Conservation (phyloP, 1,140 invertebrate genomes). For the Meloidogyne hapla region DNA sequence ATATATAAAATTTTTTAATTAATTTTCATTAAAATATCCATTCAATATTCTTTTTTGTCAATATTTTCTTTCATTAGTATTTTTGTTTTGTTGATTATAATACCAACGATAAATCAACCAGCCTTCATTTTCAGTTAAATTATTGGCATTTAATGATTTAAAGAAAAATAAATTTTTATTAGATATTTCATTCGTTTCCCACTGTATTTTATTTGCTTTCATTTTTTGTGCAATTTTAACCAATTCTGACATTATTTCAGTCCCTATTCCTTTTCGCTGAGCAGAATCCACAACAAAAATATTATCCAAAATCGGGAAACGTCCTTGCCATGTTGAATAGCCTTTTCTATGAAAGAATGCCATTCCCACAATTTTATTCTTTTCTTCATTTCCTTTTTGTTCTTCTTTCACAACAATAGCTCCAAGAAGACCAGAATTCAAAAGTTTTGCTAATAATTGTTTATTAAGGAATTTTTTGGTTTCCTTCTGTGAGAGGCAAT, state of each 20-base stretch:
- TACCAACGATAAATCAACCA: neutral
- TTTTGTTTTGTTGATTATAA: neutral
- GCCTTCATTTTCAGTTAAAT: neutral
- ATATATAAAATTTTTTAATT: too few species aligned
- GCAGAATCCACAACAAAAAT: neutral
- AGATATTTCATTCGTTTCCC: neutral
- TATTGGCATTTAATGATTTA: neutral
- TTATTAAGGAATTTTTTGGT: too few species aligned
- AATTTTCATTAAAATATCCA: too few species aligned
- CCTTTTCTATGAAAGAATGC: slow-evolving; percentile 15
- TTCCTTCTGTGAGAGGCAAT: too few species aligned
- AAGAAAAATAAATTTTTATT: neutral
- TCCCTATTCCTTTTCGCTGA: neutral
- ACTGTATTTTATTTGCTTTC: neutral
- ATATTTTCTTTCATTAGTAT: too few species aligned
- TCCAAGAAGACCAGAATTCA: slow-evolving; percentile 3
- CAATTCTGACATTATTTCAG: slow-evolving; percentile 20
- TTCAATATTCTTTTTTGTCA: too few species aligned
- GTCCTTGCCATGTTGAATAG: slow-evolving; percentile 19
- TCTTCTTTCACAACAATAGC: neutral
- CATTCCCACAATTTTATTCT: neutral
- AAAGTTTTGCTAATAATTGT: neutral
- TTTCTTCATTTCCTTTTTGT: neutral
- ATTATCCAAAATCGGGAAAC: slow-evolving; percentile 1
- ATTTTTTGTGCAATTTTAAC: neutral